These are phyloP conservation scores for Mormyrus lacerda DNA, from an alignment of 2,113 vertebrate species.

Conservation along the genomic window DNA sequence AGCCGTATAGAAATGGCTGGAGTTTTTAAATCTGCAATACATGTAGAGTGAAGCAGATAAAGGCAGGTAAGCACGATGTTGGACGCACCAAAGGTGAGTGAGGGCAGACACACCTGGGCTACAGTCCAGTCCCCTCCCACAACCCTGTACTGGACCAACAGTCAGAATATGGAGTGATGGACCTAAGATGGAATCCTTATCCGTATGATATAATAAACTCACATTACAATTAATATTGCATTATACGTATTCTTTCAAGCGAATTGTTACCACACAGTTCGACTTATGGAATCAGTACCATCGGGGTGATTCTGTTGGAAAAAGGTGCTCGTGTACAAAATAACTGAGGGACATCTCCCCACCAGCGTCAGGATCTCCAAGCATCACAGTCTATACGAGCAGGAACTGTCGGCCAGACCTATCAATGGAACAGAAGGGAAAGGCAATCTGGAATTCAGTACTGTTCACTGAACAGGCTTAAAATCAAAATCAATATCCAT, in stretches of 20 bases:
- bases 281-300: neutral
- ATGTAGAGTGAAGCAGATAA: neutral
- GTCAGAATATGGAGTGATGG: neutral
- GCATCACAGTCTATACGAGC: neutral
- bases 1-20: neutral
- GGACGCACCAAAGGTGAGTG: neutral
- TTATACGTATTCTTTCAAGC: neutral
- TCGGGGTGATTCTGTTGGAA: neutral
- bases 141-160: neutral
- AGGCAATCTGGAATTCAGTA: conserved; percentile 5
- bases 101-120: neutral
- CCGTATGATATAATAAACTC: neutral
- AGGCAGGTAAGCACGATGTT: neutral
- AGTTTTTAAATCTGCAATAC: neutral
- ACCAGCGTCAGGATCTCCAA: neutral
- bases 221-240: neutral
- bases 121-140: neutral
- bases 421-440: conserved; percentile 1
- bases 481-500: conserved; percentile 17
- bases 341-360: neutral
- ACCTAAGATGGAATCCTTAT: neutral
- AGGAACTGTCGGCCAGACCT: neutral
- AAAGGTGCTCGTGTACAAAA: neutral
- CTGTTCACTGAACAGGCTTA: conserved; percentile 4
- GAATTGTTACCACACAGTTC: neutral